Percentiles rank a stretch among this genome's conserved stretches.
Conservation (phyloP, 2,888 invertebrate genomes). For the Empis stercorea region DNA sequence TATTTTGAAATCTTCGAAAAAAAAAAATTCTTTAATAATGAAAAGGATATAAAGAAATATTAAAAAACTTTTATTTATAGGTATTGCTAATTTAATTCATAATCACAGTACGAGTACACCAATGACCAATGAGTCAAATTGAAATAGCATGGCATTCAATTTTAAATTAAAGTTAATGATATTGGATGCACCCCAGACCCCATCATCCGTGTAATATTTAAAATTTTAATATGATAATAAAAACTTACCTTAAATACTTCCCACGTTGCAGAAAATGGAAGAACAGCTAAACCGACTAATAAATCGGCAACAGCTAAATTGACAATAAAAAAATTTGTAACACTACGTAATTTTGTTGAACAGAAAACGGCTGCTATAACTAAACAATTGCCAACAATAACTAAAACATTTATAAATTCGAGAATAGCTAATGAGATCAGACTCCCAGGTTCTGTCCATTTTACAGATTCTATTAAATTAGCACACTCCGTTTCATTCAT, state of each 20-base stretch:
- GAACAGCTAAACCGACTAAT: constrained; percentile 85
- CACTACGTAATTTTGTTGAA: constrained; percentile 81
- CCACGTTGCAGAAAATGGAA: constrained; percentile 92
- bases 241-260: constrained; percentile 72
- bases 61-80: too few relatives aligned
- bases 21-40: too few relatives aligned
- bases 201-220: too few relatives aligned
- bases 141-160: too few relatives aligned
- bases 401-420: constrained; percentile 74
- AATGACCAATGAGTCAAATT: too few relatives aligned
- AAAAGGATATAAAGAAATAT: too few relatives aligned
- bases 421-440: constrained; percentile 64
- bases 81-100: too few relatives aligned
- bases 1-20: too few relatives aligned
- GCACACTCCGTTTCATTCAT: constrained; percentile 73
- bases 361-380: constrained; percentile 88
- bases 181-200: too few relatives aligned
- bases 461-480: constrained; percentile 64
- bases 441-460: constrained; percentile 69
- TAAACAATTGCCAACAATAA: constrained; percentile 79
- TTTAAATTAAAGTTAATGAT: too few relatives aligned
- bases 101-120: too few relatives aligned
- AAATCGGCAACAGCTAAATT: constrained; percentile 93
- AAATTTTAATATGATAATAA: too few relatives aligned
- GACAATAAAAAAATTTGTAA: constrained; percentile 94